Evolutionary conservation across 1,140 invertebrate species (phyloP), one percentile per base, ranked within the genome.

Genomic region (Sarcophaga bullata): DNA sequence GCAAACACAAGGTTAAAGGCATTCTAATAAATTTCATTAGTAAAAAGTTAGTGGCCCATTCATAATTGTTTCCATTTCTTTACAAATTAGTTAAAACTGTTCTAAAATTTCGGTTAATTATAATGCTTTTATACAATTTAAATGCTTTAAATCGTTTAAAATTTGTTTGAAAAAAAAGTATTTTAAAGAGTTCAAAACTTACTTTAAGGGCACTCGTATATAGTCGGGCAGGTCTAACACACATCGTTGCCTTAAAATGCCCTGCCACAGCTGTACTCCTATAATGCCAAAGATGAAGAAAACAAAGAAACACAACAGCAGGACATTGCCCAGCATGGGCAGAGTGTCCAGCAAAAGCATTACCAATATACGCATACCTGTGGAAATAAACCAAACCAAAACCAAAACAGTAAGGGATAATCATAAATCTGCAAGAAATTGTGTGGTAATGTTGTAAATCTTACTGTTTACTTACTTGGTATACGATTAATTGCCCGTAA

Each of bases 231-330:
- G 7, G 80, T 94, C 93, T 82, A 98, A 92, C 88, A 96, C 97
- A 90, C 98, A 99, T 68, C 98, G 93, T 89, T 99, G 97, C 81
- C 98, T 92, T 52, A 99, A 92, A 52, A 99, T 96, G 6, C 98
- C 98, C 87, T 98, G 97, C 99, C 99, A 99, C 11, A 99, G 92
- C 91, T 99, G 99, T 13, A 99, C 99, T 1, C 98, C 99, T 83
- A 99, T 96, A 87, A 99, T 99, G 73, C 99, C 98, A 90, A 99
- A 99, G 90, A 99, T 99, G 93, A 99, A 99, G 94, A 99, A 99
- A 58, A 99, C 98, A 92, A 99, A 99, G 93, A 99, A 99, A 92
- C 98, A 99, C 62, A 99, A 92, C 62, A 99, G 93, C 81, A 99
- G 92, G 48, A 99, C 99, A 91, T 99, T 99, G 78, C 98, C 98